Percentiles rank a stretch among this genome's conserved stretches.
Evolutionary conservation across 2,797 vertebrate genomes (phyloP).

Genomic region (Oryzias dopingdopingensis): DNA sequence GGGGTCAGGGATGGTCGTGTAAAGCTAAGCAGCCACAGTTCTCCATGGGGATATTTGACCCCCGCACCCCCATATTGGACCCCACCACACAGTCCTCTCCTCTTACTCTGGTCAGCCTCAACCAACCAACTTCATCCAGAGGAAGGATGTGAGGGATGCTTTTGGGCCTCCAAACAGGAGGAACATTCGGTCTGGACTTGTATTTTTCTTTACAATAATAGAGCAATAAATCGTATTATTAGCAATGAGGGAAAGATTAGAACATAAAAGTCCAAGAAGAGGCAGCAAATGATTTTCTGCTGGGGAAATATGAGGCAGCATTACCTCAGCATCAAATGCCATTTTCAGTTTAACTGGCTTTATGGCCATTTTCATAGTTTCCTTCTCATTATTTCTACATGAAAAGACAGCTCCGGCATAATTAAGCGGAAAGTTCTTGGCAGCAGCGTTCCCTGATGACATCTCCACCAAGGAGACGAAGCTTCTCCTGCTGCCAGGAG

Average conservation of each 20-base stretch:
- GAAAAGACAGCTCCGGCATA: slow-evolving; percentile 53
- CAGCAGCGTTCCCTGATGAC: slow-evolving; percentile 52
- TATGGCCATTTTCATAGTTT: slow-evolving; percentile 56
- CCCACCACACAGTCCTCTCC: slow-evolving; percentile 37
- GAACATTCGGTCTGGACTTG: slow-evolving; percentile 32
- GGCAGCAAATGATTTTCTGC: slow-evolving; percentile 42
- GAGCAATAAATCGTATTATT: slow-evolving; percentile 52
- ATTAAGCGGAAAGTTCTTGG: slow-evolving; percentile 65
- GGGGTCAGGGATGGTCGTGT: slow-evolving; percentile 59
- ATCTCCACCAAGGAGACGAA: slow-evolving; percentile 56
- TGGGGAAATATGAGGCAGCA: slow-evolving; percentile 53
- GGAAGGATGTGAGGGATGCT: neutral
- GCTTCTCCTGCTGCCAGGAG: slow-evolving; percentile 36
- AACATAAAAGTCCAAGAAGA: slow-evolving; percentile 36
- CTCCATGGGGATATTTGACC: slow-evolving; percentile 52
- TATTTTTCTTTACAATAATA: slow-evolving; percentile 39
- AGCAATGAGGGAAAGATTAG: slow-evolving; percentile 38
- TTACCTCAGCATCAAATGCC: slow-evolving; percentile 66
- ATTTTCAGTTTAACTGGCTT: slow-evolving; percentile 57
- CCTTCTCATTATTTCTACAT: slow-evolving; percentile 56
- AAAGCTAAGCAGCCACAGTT: slow-evolving; percentile 23
- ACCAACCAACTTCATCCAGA: slow-evolving; percentile 47
- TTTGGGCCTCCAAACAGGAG: slow-evolving; percentile 19
- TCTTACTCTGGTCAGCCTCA: slow-evolving; percentile 47
- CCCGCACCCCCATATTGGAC: slow-evolving; percentile 54